Evolutionary conservation across 2,797 vertebrate species (phyloP), one percentile per base, ranked within the genome.

Genomic region (Prunella strophiata): DNA sequence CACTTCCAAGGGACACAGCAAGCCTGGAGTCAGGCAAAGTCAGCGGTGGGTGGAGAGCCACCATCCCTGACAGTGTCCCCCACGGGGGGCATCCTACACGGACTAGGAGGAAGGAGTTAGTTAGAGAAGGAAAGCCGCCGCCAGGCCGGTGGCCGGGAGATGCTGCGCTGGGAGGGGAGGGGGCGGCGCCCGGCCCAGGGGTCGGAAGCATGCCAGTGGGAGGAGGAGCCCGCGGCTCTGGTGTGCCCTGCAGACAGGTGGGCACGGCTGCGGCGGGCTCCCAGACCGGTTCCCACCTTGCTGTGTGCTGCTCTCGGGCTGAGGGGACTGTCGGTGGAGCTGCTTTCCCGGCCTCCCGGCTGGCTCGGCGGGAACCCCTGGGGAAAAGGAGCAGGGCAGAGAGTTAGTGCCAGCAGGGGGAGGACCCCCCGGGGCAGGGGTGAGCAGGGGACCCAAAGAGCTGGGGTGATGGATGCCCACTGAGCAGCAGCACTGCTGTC

Each of bases 291-390:
- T 96, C 99, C 99, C 99, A 99, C 99, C 99, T 99, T 98, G 96
- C 98, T 98, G 94, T 98, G 98, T 97, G 98, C 97, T 97, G 98
- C 98, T 96, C 98, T 98, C 93, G 98, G 98, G 93, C 97, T 98
- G 96, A 98, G 96, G 97, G 98, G 98, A 98, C 96, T 58, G 94
- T 99, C 99, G 96, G 98, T 97, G 94, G 99, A 98, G 97, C 99
- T 98, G 98, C 98, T 99, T 95, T 98, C 99, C 98, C 98, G 98
- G 97, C 99, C 99, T 99, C 98, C 99, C 83, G 97, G 98, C 93
- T 98, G 99, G 96, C 96, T 98, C 97, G 97, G 96, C 55, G 97
- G 86, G 63, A 97, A 96, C 94, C 98, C 98, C 98, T 98, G 97
- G 97, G 97, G 96, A 98, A 92, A 98, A 98, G 97, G 97, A 98